These are phyloP conservation scores for Ammodramus savannarum DNA, from an alignment of 2,113 vertebrate genomes.

Conservation along the genomic window DNA sequence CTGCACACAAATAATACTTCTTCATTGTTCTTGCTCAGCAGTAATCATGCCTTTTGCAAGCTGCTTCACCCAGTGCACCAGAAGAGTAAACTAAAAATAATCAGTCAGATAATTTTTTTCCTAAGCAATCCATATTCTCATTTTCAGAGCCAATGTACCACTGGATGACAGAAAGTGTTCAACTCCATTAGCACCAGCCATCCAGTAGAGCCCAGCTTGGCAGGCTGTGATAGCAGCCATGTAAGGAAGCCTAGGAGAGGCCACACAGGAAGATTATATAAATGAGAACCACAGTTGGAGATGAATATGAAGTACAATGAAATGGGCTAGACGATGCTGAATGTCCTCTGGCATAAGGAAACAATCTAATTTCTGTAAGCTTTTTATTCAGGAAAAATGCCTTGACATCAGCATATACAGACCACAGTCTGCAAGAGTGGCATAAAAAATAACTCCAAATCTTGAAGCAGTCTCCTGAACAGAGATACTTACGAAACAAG, in stretches of 20 bases:
- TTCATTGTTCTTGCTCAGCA: constrained; percentile 30
- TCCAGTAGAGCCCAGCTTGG: background rate
- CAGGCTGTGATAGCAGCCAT: constrained; percentile 2
- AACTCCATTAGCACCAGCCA: background rate
- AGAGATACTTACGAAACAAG: background rate
- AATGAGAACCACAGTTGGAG: constrained; percentile 17
- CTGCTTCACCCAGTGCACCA: background rate
- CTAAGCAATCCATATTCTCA: background rate
- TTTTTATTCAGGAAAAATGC: constrained; percentile 29
- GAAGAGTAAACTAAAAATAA: background rate
- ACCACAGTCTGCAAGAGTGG: background rate
- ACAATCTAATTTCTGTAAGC: constrained; percentile 28
- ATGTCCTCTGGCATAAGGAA: constrained; percentile 32
- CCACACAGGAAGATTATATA: constrained; percentile 49
- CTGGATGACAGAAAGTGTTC: background rate
- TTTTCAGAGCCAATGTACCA: background rate
- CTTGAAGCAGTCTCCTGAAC: background rate
- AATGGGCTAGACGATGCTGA: background rate
- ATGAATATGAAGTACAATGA: constrained; percentile 20
- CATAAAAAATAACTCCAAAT: background rate
- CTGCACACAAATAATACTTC: background rate
- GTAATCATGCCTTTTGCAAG: constrained; percentile 8
- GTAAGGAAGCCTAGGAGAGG: constrained; percentile 2
- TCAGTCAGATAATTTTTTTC: background rate
- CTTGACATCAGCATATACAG: constrained; percentile 1